phyloP scores from a whole-genome alignment of 2,888 invertebrate genomes.

The Druceiella hillmani region DNA sequence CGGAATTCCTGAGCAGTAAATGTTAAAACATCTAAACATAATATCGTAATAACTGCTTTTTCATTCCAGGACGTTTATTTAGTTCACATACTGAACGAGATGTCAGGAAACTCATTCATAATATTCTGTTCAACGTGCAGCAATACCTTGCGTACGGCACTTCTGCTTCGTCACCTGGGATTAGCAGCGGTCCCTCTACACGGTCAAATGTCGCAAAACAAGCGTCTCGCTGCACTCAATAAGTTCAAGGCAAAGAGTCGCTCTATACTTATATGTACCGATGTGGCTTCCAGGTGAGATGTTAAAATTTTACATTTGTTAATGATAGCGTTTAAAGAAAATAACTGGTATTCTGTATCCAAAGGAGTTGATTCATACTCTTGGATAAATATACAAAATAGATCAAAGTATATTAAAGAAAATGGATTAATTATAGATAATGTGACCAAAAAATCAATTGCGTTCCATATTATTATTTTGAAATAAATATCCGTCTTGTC shows the following conservation, averaged over 20 bases:
- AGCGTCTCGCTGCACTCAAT: conserved; percentile 88
- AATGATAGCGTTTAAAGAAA: conserved; percentile 9
- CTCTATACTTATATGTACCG: conserved; percentile 96
- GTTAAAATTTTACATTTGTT: conserved; percentile 34
- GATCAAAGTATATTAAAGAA: too few species aligned
- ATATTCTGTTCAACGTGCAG: conserved; percentile 96
- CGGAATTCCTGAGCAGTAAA: too few species aligned
- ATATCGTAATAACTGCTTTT: too few species aligned
- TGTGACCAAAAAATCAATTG: too few species aligned
- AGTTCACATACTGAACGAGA: conserved; percentile 90
- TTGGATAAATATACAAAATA: too few species aligned
- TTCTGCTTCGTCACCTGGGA: conserved; percentile 86
- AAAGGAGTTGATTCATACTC: too few species aligned
- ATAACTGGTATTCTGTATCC: neutral
- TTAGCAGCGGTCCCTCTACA: conserved; percentile 95
- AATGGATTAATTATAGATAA: too few species aligned
- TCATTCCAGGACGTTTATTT: conserved; percentile 83
- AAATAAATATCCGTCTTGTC: too few species aligned
- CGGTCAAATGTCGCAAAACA: conserved; percentile 98
- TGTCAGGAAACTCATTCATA: conserved; percentile 94
- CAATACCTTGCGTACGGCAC: conserved; percentile 81
- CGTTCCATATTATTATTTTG: too few species aligned
- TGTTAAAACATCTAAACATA: too few species aligned
- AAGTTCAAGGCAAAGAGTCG: conserved; percentile 93
- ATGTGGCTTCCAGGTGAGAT: conserved; percentile 89